Evolutionary conservation across 2,888 invertebrate genomes (phyloP), one percentile per base, ranked within the genome.

Genomic region (Eustalomyia histrio): DNA sequence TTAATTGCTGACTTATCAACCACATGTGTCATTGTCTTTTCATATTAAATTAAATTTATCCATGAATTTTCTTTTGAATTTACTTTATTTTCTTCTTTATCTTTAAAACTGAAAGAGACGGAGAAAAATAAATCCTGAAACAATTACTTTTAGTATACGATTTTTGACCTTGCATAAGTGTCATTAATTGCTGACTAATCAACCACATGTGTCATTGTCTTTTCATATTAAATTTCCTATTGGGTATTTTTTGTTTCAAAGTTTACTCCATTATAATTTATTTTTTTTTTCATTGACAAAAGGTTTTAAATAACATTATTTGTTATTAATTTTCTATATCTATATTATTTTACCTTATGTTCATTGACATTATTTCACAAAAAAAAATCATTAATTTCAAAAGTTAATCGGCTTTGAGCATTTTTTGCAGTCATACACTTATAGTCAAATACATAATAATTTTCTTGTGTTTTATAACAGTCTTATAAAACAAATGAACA

Each of bases 341-440:
- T 35, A 35, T 61, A 68, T 69, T 16, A 57, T 16, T 53, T 76
- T 33, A 63, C 17, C 55, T 33, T 17, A 47, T 68, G 75, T 76
- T 76, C 68, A 76, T 63, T 69, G 69, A 69, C 69, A 69, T 69
- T 57, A 64, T 64, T 50, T 55, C 3, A 50, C 8, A 53, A 33
- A 57, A 53, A 33, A 57, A 55, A 6, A 24, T 47, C n/a, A 12
- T 47, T n/a, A 21, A 73, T 57, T 39, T 61, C 24, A 14, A 39
- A 39, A 33, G 5, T 21, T 65, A 65, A 73, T 17, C 64, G 35
- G 64, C 50, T 65, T 73, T 50, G 4, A 53, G 39, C n/a, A 24
- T 14, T 35, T 43, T 21, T 63, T 63, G 24, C 35, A 35, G 35
- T 7, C 35, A 35, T 8, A 35, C n/a, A n/a, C n/a, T n/a, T n/a